phyloP scores from a whole-genome alignment of 2,113 vertebrate genomes.

The Lagopus muta region DNA sequence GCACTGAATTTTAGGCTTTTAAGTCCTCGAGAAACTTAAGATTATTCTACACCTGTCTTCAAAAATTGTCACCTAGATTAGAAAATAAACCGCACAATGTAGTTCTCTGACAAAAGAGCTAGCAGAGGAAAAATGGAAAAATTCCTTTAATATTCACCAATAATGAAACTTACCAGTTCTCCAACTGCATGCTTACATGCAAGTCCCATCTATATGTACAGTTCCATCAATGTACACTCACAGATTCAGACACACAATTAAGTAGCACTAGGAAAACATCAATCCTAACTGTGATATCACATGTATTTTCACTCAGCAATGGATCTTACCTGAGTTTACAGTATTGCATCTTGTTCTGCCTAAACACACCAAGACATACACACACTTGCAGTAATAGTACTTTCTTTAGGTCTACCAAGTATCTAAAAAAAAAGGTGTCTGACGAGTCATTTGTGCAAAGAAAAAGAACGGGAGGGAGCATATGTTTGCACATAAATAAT shows the following conservation, averaged over 20 bases:
- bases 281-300: neutral
- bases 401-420: neutral
- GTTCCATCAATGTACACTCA: neutral
- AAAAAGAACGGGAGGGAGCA: neutral
- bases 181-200: neutral
- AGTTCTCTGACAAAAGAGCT: neutral
- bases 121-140: neutral
- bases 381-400: neutral
- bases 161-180: neutral
- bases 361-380: neutral
- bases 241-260: neutral
- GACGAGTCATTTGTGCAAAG: slow-evolving; percentile 4
- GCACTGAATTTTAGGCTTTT: neutral
- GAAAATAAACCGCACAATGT: neutral
- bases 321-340: neutral
- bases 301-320: neutral
- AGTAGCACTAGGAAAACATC: neutral
- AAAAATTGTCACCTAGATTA: neutral
- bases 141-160: neutral
- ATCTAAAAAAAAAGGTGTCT: neutral
- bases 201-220: neutral
- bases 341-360: neutral
- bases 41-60: neutral
- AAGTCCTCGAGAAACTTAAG: neutral
- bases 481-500: slow-evolving; percentile 39